These are phyloP conservation scores for Halictus ligatus DNA, from an alignment of 2,888 invertebrate genomes.

Conservation along the genomic window DNA sequence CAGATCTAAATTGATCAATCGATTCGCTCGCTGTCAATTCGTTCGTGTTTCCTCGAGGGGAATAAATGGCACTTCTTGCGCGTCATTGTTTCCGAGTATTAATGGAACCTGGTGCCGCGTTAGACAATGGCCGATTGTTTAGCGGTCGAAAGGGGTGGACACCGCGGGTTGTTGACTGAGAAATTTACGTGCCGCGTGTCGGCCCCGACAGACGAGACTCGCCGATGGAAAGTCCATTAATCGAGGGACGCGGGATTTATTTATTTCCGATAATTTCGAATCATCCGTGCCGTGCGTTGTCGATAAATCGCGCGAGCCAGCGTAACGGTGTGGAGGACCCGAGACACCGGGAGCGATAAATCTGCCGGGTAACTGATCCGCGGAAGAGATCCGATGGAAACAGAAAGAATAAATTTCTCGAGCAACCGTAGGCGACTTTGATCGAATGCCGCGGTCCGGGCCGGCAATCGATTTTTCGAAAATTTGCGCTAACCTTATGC, in stretches of 20 bases:
- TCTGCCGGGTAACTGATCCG: background rate
- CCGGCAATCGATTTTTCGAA: constrained; percentile 30
- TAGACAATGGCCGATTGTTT: background rate
- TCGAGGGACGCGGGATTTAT: background rate
- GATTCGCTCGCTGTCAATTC: background rate
- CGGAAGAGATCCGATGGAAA: background rate
- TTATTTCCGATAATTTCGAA: constrained; percentile 7
- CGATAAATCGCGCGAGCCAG: background rate
- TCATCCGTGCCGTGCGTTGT: background rate
- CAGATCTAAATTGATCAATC: background rate
- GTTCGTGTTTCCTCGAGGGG: background rate
- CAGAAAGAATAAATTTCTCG: constrained; percentile 20
- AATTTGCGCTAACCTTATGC: constrained; percentile 24
- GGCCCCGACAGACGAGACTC: background rate
- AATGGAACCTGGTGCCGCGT: background rate
- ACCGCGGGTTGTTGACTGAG: background rate
- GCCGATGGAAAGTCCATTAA: constrained; percentile 5
- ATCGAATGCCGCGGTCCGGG: constrained; percentile 1
- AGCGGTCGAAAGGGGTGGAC: background rate
- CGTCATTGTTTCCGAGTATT: background rate
- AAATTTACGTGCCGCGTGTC: background rate
- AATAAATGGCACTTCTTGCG: background rate
- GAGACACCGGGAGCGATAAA: background rate
- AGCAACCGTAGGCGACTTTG: background rate
- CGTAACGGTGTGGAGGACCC: background rate